phyloP scores from a whole-genome alignment of 2,888 invertebrate species.

The Lymantria dispar region DNA sequence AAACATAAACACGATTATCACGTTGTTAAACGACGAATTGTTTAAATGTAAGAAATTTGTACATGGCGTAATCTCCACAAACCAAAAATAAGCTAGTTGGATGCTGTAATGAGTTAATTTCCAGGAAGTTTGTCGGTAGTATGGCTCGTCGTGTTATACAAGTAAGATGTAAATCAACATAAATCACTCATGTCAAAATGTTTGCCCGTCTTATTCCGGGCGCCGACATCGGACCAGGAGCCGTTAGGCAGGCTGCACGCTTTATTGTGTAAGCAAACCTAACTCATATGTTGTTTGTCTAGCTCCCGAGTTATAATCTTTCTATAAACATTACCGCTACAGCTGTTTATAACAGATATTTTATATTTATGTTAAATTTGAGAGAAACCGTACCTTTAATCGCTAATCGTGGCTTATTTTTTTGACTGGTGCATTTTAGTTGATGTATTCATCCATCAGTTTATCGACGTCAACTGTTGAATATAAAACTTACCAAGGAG shows the following conservation, averaged over 20 bases:
- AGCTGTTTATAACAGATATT: no score
- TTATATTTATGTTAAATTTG: no score
- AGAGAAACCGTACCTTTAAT: no score
- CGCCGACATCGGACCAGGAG: background rate
- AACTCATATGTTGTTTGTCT: constrained; percentile 27
- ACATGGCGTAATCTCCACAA: constrained; percentile 12
- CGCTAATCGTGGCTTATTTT: no score
- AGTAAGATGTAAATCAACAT: constrained; percentile 43
- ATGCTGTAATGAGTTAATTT: constrained; percentile 35
- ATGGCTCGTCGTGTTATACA: constrained; percentile 31
- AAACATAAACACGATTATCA: no score
- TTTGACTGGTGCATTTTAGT: no score
- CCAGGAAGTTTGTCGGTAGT: constrained; percentile 34
- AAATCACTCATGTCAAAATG: constrained; percentile 51
- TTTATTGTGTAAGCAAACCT: constrained; percentile 24
- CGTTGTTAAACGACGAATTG: no score
- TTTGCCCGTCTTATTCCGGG: constrained; percentile 35
- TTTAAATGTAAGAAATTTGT: constrained; percentile 3
- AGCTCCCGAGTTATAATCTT: constrained; percentile 25
- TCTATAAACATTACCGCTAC: constrained; percentile 10
- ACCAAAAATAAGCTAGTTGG: constrained; percentile 26
- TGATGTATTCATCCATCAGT: no score
- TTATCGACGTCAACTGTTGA: no score
- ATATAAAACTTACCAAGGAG: no score
- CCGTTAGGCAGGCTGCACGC: background rate